phyloP scores from a whole-genome alignment of 1,140 invertebrate genomes.

The Brachionus plicatilis region DNA sequence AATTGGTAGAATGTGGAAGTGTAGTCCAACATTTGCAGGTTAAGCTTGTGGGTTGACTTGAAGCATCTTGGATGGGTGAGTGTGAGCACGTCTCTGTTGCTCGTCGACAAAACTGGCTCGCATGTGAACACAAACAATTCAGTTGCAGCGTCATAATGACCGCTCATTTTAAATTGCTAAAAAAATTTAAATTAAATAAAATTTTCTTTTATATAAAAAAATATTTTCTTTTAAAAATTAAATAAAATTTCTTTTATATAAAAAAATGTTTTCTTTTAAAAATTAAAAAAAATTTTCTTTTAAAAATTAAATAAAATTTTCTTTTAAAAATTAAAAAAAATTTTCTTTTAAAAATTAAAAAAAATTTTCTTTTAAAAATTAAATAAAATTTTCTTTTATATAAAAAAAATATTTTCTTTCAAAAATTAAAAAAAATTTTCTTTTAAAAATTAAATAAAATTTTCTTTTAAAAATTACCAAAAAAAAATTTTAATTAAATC shows the following conservation, averaged over 20 bases:
- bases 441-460: no score
- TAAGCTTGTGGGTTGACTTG: background rate
- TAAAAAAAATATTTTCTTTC: no score
- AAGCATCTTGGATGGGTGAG: background rate
- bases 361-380: no score
- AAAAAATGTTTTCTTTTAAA: no score
- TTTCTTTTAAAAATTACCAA: no score
- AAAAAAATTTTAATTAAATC: no score
- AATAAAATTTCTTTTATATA: no score
- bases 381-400: no score
- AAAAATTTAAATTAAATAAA: no score
- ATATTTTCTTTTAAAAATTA: no score
- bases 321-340: background rate
- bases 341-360: background rate
- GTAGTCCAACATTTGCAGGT: background rate
- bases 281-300: background rate
- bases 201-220: no score
- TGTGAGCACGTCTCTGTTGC: background rate
- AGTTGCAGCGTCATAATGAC: background rate
- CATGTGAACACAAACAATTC: background rate
- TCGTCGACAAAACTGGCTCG: background rate
- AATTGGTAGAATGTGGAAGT: background rate
- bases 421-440: no score
- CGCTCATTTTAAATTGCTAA: constrained; percentile 12
- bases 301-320: background rate